A percentile compares a stretch with the other conserved stretches of the same genome.
phyloP scores from a whole-genome alignment of 2,113 vertebrate species.

The Rattus rattus region DNA sequence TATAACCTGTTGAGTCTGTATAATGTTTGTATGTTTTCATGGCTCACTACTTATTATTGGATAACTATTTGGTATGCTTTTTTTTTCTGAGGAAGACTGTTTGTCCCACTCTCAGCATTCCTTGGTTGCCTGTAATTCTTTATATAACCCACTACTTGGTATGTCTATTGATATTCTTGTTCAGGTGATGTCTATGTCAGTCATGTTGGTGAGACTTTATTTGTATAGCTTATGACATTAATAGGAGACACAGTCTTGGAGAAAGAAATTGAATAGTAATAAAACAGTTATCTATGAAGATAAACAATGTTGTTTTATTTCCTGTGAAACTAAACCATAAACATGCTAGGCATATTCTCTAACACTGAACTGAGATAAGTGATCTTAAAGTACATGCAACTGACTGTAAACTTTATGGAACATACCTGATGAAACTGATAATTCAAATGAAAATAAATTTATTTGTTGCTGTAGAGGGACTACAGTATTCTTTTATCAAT shows the following conservation, averaged over 20 bases:
- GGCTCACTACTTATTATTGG: too few relatives aligned
- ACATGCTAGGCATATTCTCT: not conserved
- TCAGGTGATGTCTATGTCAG: not conserved
- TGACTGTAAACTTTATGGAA: not conserved
- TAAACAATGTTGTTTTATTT: not conserved
- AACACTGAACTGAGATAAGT: not conserved
- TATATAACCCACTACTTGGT: not conserved
- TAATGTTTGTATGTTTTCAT: too few relatives aligned
- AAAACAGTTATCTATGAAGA: not conserved
- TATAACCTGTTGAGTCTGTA: too few relatives aligned
- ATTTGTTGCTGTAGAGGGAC: too few relatives aligned
- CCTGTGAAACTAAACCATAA: not conserved
- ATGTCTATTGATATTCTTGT: not conserved
- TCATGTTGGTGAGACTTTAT: not conserved
- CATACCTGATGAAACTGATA: not conserved
- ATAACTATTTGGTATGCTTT: too few relatives aligned
- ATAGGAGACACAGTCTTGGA: not conserved
- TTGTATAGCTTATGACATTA: not conserved
- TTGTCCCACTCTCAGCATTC: too few relatives aligned
- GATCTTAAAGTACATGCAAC: not conserved
- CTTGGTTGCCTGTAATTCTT: not conserved
- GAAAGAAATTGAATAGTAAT: not conserved
- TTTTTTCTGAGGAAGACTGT: too few relatives aligned
- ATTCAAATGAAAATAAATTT: not conserved
- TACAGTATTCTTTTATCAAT: too few relatives aligned